Conservation (phyloP, 2,797 vertebrate species). For the Buphagus erythrorhynchus region DNA sequence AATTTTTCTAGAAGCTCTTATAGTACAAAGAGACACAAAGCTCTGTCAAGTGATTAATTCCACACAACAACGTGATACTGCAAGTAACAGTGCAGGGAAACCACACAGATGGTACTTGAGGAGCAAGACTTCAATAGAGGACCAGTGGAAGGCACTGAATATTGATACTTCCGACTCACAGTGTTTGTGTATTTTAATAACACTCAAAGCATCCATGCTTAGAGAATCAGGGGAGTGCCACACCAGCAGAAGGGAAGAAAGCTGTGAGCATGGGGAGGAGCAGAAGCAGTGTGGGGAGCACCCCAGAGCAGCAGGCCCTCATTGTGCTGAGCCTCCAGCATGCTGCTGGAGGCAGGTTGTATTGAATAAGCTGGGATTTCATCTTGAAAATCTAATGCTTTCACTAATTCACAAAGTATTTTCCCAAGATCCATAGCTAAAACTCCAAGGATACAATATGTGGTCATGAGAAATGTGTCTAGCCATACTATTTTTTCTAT, state of each 20-base stretch:
- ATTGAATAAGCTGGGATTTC: not conserved
- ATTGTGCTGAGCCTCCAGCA: accelerated
- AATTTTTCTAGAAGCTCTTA: not conserved
- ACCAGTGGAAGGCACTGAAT: not conserved
- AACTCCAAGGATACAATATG: not conserved
- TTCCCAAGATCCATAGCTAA: not conserved
- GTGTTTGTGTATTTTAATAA: not conserved
- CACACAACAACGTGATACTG: not conserved
- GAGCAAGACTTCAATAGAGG: not conserved
- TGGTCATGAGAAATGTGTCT: not conserved
- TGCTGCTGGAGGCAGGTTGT: accelerated
- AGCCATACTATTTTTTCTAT: not conserved
- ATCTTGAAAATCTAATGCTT: not conserved
- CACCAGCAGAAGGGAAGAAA: accelerated
- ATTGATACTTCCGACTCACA: not conserved
- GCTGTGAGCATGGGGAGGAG: accelerated
- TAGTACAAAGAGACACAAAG: not conserved
- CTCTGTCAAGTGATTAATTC: not conserved
- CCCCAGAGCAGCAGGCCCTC: not conserved
- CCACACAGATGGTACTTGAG: not conserved
- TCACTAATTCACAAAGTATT: not conserved
- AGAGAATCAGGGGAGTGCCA: not conserved
- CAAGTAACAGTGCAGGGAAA: not conserved
- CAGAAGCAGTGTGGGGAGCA: not conserved
- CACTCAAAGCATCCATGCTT: not conserved